Evolutionary conservation across 2,797 vertebrate genomes (phyloP).

Genomic region (Lerista edwardsae): DNA sequence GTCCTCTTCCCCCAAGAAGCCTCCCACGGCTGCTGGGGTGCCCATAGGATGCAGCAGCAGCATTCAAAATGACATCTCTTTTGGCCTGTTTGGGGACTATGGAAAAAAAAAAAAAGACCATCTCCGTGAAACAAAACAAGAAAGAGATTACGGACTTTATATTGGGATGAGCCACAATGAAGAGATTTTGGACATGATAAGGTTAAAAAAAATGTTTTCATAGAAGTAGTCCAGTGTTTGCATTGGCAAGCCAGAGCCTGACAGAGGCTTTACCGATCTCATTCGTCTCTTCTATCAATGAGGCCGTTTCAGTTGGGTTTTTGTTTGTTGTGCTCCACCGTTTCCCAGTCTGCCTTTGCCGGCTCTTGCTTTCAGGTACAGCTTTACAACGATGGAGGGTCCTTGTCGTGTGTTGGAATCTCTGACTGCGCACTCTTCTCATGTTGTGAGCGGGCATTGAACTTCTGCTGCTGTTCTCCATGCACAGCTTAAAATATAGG

Average conservation of each 20-base stretch:
- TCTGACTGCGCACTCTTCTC: neutral
- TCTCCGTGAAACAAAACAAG: constrained; percentile 3
- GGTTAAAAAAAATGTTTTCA: neutral
- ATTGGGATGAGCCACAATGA: neutral
- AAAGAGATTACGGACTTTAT: neutral
- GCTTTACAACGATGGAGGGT: too few relatives aligned
- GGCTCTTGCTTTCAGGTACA: too few relatives aligned
- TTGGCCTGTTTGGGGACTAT: neutral
- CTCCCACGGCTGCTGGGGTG: too few relatives aligned
- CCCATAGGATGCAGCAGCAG: too few relatives aligned
- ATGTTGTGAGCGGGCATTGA: neutral
- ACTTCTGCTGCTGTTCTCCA: neutral
- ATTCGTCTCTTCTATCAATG: neutral
- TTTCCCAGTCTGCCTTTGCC: neutral
- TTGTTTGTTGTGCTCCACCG: neutral
- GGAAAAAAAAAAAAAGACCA: neutral
- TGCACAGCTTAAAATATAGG: neutral
- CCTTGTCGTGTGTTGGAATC: neutral
- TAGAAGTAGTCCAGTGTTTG: neutral
- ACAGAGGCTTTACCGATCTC: neutral
- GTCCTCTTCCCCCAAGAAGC: too few relatives aligned
- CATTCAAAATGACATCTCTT: too few relatives aligned
- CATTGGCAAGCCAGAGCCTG: neutral
- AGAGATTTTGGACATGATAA: neutral
- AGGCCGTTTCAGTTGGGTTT: neutral